A percentile compares a stretch with the other conserved stretches of the same genome.
Conservation (phyloP, 2,797 vertebrate species). For the Buphagus erythrorhynchus region DNA sequence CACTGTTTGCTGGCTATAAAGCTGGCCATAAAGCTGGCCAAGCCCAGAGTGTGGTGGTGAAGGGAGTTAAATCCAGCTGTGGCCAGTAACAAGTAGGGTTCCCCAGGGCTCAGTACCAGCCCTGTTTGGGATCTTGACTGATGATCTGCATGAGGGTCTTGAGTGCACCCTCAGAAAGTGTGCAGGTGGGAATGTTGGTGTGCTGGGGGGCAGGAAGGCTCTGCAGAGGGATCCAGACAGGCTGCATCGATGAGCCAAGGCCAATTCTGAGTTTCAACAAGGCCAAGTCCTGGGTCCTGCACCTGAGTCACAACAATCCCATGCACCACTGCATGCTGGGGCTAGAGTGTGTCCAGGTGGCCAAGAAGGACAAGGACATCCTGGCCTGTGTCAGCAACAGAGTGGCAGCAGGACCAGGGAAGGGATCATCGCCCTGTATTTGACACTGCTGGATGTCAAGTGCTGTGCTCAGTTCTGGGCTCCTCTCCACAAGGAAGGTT, state of each 20-base stretch:
- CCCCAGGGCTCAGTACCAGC: not conserved
- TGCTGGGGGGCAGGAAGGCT: not conserved
- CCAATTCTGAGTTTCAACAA: not conserved
- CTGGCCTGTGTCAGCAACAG: not conserved
- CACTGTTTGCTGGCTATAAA: not conserved
- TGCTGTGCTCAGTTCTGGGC: not conserved
- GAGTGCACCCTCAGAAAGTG: not conserved
- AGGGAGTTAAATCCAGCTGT: not conserved
- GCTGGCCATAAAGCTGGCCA: accelerated
- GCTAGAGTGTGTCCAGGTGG: not conserved
- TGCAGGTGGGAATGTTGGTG: not conserved
- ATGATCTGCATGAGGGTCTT: too few species aligned
- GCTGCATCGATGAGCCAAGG: accelerated
- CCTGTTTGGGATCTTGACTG: not conserved
- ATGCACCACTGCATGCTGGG: not conserved
- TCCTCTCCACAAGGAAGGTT: not conserved
- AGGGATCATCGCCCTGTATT: accelerated
- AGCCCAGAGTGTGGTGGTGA: too few species aligned
- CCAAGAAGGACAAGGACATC: not conserved
- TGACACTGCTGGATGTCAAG: not conserved
- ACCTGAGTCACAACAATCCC: not conserved
- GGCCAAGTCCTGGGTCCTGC: not conserved
- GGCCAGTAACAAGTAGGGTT: not conserved
- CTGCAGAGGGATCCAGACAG: not conserved
- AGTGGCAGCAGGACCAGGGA: not conserved